phyloP scores from a whole-genome alignment of 2,797 vertebrate species.

The Anguilla pacifica region DNA sequence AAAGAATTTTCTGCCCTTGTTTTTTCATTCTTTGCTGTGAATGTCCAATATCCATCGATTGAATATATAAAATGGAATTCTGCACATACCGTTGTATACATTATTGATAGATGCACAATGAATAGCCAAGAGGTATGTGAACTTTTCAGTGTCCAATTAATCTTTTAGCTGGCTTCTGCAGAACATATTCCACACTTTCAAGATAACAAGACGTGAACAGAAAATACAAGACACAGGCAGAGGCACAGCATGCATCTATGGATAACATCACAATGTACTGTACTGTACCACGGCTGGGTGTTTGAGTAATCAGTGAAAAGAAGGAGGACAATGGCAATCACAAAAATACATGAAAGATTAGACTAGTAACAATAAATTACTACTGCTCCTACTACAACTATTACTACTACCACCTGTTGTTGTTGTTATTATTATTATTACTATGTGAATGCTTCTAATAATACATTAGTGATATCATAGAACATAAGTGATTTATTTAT shows the following conservation, averaged over 20 bases:
- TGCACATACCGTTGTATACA: slow-evolving; percentile 69
- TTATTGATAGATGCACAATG: slow-evolving; percentile 71
- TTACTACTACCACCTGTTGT: no score
- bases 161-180: slow-evolving; percentile 77
- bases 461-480: neutral
- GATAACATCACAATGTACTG: neutral
- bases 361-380: neutral
- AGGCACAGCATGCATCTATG: neutral
- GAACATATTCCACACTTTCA: slow-evolving; percentile 62
- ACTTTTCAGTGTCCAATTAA: slow-evolving; percentile 78
- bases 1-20: slow-evolving; percentile 3
- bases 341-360: neutral
- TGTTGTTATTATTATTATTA: neutral
- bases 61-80: slow-evolving; percentile 70
- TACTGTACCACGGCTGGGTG: neutral
- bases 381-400: no score
- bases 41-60: slow-evolving; percentile 31
- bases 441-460: neutral
- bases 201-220: slow-evolving; percentile 56
- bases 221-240: neutral
- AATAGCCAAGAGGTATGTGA: slow-evolving; percentile 66
- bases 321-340: neutral
- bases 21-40: slow-evolving; percentile 5
- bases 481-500: neutral
- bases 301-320: neutral